A percentile compares a stretch with the other conserved stretches of the same genome.
phyloP scores from a whole-genome alignment of 2,888 invertebrate genomes.

The Machimus atricapillus region DNA sequence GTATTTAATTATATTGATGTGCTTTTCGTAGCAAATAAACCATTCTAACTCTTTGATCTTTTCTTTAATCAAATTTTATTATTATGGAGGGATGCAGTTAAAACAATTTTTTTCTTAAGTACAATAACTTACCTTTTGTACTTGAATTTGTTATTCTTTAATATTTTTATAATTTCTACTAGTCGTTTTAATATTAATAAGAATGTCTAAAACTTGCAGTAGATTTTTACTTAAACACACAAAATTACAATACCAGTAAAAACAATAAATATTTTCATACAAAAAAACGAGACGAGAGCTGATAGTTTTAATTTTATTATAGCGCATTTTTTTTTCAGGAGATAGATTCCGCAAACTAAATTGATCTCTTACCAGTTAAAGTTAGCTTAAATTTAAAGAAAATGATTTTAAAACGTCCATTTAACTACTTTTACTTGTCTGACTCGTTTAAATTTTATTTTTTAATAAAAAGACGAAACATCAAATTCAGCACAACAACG shows the following conservation, averaged over 20 bases:
- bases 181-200: neutral
- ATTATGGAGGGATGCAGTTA: neutral
- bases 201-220: neutral
- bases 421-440: constrained; percentile 22
- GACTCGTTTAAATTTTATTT: neutral
- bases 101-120: neutral
- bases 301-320: neutral
- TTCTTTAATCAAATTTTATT: too few relatives aligned
- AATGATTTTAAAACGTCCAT: constrained; percentile 3
- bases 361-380: neutral
- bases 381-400: neutral
- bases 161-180: neutral
- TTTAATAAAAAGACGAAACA: constrained; percentile 28
- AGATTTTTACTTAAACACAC: neutral
- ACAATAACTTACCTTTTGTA: neutral
- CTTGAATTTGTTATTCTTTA: neutral
- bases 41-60: too few relatives aligned
- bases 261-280: neutral
- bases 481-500: constrained; percentile 30
- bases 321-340: neutral
- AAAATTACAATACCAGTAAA: neutral
- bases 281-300: neutral
- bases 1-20: too few relatives aligned
- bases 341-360: neutral
- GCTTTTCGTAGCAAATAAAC: too few relatives aligned